Conservation (phyloP, 2,888 invertebrate species). For the Oligia strigilis region DNA sequence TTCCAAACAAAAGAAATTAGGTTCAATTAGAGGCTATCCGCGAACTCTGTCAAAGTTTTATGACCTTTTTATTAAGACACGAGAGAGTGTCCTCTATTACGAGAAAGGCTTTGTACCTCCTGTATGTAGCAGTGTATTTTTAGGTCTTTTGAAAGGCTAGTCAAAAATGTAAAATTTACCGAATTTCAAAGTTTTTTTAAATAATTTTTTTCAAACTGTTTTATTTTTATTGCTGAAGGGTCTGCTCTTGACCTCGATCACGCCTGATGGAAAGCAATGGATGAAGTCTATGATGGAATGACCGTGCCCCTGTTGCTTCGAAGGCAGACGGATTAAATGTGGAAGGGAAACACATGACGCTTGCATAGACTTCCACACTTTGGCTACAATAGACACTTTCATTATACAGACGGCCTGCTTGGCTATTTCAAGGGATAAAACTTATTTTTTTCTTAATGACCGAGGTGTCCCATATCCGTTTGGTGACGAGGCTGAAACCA, state of each 20-base stretch:
- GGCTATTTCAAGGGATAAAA: background rate
- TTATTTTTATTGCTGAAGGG: background rate
- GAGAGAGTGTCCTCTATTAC: slow-evolving; percentile 17
- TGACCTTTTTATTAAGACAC: background rate
- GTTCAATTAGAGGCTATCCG: slow-evolving; percentile 26
- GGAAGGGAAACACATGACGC: background rate
- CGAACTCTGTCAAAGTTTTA: slow-evolving; percentile 22
- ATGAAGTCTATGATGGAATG: background rate
- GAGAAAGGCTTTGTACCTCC: background rate
- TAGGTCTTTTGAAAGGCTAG: background rate
- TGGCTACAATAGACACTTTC: background rate
- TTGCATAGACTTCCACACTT: background rate
- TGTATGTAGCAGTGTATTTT: background rate
- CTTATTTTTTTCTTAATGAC: background rate
- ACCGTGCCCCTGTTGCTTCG: background rate
- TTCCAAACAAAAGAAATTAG: slow-evolving; percentile 3
- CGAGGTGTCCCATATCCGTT: background rate
- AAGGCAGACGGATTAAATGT: background rate
- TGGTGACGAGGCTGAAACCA: background rate
- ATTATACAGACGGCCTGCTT: background rate
- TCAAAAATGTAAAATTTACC: background rate
- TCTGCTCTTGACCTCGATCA: background rate
- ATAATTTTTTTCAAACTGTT: background rate
- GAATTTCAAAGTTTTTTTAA: background rate
- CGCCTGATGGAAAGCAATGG: background rate